phyloP scores from a whole-genome alignment of 2,113 vertebrate genomes.

The Onychorhynchus coronatus region DNA sequence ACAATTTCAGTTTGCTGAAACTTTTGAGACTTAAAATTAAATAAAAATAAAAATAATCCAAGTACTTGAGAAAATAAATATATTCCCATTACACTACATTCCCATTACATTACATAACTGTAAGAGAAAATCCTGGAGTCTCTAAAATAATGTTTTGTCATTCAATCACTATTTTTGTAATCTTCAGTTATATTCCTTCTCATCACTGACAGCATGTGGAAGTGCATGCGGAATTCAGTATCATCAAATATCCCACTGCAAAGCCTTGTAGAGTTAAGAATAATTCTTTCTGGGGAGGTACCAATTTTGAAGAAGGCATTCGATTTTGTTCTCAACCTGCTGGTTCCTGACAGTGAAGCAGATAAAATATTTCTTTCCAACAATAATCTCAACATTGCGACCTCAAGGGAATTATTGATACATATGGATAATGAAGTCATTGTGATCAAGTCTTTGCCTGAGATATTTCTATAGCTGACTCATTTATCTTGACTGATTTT shows the following conservation, averaged over 20 bases:
- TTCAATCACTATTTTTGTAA: not conserved
- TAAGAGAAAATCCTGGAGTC: not conserved
- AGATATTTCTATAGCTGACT: not conserved
- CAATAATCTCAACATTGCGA: not conserved
- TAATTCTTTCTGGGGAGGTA: not conserved
- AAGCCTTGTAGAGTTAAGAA: not conserved
- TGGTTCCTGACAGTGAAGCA: not conserved
- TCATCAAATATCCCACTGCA: not conserved
- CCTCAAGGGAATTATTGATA: not conserved
- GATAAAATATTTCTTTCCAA: constrained; percentile 16
- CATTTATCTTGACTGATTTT: not conserved
- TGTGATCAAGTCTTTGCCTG: not conserved
- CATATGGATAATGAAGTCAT: constrained; percentile 10
- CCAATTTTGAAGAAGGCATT: not conserved
- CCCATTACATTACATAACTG: not conserved
- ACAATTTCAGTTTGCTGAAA: not conserved
- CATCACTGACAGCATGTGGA: not conserved
- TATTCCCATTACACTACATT: not conserved
- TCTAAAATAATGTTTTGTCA: not conserved
- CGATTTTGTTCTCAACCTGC: not conserved
- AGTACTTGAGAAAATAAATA: not conserved
- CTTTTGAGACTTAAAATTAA: not conserved
- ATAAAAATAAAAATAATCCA: not conserved
- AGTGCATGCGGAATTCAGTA: not conserved
- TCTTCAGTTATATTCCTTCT: not conserved